Base-by-base conservation (phyloP, 2,113 vertebrate species). In the Gavia stellata region DNA sequence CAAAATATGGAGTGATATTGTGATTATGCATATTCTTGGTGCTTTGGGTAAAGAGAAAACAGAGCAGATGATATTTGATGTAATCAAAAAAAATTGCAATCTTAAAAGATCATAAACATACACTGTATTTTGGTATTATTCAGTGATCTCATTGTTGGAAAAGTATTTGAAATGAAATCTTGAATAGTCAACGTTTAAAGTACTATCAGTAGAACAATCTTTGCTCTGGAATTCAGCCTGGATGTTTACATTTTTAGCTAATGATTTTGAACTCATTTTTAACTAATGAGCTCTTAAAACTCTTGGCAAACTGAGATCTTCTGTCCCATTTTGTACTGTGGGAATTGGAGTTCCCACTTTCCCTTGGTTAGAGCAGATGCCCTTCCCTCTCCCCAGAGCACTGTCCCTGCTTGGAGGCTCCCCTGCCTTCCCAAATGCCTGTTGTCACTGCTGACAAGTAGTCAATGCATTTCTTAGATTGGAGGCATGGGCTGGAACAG, bases 31-130 rank as follows among this genome's bases (percentile, higher is more conserved):
- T 24, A 67, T 82, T 86, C 78, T 61, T 85, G 33, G 24, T 95
- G 66, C 40, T 95, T 95, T 95, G 80, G 63, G 47, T 93, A 68
- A 81, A 83, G 12, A 82, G 29, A 89, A 95, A 95, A 61, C 74
- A 74, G 58, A 96, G 13, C 94, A 97, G 92, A 96, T 96, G 94
- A 9, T 97, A 80, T 94, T 96, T 92, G 49, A 91, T 86, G 52
- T 91, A 97, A 95, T 91, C 96, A 95, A 95, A 97, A 96, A 71
- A 94, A 96, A 91, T 78, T 72, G 8, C 34, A 47, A 16, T 86
- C 91, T 91, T 95, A 85, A 96, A 95, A 92, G 63, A 88, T 91
- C 73, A 90, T 86, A 95, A 96, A 91, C 63, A 86, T 86, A 72
- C 13, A 38, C 19, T 45, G 44, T 81, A 81, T 93, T 95, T 96